These are phyloP conservation scores for Platichthys stellatus DNA, from an alignment of 2,113 vertebrate genomes.

Conservation along the genomic window DNA sequence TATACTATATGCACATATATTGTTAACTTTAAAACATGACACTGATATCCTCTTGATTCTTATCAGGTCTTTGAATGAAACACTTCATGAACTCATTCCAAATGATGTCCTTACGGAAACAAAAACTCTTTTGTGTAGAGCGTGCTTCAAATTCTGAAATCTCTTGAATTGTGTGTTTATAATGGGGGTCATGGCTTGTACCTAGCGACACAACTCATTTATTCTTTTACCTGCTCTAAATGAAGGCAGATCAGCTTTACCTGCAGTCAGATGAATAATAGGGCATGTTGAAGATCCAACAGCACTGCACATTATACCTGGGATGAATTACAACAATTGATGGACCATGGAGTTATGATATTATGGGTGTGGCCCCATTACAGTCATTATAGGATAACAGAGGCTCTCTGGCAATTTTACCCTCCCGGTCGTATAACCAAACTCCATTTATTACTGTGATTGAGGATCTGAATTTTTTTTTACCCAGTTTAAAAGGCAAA, in stretches of 20 bases:
- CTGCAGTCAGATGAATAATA: slow-evolving; percentile 56
- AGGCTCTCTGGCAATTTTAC: slow-evolving; percentile 27
- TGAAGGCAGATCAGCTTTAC: slow-evolving; percentile 52
- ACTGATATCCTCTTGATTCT: background rate
- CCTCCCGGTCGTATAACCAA: slow-evolving; percentile 12
- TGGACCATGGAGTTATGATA: slow-evolving; percentile 36
- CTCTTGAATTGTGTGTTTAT: slow-evolving; percentile 29
- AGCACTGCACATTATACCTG: slow-evolving; percentile 43
- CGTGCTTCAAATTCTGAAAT: slow-evolving; percentile 38
- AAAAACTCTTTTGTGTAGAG: background rate
- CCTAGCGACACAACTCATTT: slow-evolving; percentile 40
- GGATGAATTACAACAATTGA: slow-evolving; percentile 51
- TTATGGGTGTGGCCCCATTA: slow-evolving; percentile 54
- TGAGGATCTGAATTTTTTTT: slow-evolving; percentile 8
- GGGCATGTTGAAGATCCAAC: slow-evolving; percentile 39
- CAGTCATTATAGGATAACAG: slow-evolving; percentile 44
- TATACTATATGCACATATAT: background rate
- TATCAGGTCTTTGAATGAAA: slow-evolving; percentile 3
- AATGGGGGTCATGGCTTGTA: slow-evolving; percentile 47
- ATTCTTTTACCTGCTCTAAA: slow-evolving; percentile 47
- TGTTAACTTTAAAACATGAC: background rate
- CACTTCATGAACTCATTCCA: slow-evolving; percentile 2
- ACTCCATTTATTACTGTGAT: slow-evolving; percentile 45
- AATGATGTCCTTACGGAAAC: slow-evolving; percentile 7
- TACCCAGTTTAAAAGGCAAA: slow-evolving; percentile 31